Conservation (phyloP, 2,797 vertebrate genomes). For the Sebastes cheni region DNA sequence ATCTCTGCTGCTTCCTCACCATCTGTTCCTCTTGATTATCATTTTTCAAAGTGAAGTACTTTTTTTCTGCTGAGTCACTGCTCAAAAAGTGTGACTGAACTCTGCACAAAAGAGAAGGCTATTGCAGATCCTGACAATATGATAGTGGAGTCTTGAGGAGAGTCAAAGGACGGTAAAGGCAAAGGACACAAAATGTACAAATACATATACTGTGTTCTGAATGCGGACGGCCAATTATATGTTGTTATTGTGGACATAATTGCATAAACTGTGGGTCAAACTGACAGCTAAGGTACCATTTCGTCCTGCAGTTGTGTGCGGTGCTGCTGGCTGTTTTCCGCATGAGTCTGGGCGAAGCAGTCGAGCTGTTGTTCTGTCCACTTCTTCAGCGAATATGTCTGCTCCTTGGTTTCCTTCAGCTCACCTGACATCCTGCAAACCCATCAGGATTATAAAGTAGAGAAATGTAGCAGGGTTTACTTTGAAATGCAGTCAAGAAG, state of each 20-base stretch:
- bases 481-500: not conserved
- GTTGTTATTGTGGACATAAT: not conserved
- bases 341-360: conserved; percentile 64
- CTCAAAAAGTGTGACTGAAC: not conserved
- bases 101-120: not conserved
- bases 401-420: conserved; percentile 74
- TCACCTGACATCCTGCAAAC: conserved; percentile 74
- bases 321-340: conserved; percentile 59
- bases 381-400: conserved; percentile 72
- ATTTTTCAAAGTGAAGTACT: not conserved
- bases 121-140: not conserved
- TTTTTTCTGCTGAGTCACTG: conserved; percentile 15
- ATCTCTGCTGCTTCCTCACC: not conserved
- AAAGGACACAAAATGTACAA: not conserved
- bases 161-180: not conserved
- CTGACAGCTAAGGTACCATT: conserved; percentile 66
- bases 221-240: not conserved
- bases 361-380: conserved; percentile 78
- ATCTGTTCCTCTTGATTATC: not conserved
- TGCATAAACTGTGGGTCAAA: not conserved
- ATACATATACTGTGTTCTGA: not conserved
- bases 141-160: no score
- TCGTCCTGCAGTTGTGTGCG: conserved; percentile 69
- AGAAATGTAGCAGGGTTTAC: not conserved
- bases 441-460: not conserved